Conservation (phyloP, 2,888 invertebrate genomes). For the Polylopha cassiicola region DNA sequence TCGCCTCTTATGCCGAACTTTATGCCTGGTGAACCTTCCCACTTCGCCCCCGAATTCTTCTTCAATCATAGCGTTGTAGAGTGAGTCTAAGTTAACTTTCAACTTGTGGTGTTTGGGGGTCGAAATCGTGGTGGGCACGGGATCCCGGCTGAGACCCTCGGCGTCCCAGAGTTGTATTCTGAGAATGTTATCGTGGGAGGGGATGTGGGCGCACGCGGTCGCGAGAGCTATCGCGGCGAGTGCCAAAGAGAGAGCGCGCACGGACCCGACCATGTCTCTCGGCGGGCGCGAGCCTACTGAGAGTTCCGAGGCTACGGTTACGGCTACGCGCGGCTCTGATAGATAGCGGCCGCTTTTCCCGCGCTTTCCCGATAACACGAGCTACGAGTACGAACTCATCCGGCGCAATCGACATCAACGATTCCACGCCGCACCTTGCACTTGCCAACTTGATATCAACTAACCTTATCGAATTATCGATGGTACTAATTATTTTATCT, state of each 20-base stretch:
- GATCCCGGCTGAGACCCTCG: constrained; percentile 63
- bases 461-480: not conserved
- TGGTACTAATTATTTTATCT: not conserved
- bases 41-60: constrained; percentile 56
- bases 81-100: constrained; percentile 59
- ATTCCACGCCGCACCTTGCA: constrained; percentile 31
- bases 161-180: constrained; percentile 71
- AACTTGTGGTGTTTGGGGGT: constrained; percentile 41
- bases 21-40: constrained; percentile 62
- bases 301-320: constrained; percentile 31
- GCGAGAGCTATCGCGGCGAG: constrained; percentile 59
- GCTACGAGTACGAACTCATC: constrained; percentile 31
- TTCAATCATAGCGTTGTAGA: constrained; percentile 65
- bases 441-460: constrained; percentile 4
- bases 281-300: constrained; percentile 70
- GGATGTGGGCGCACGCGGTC: constrained; percentile 58
- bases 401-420: constrained; percentile 56
- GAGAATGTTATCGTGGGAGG: constrained; percentile 69
- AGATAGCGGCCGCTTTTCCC: constrained; percentile 56
- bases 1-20: constrained; percentile 69
- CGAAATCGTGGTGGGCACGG: constrained; percentile 37
- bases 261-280: constrained; percentile 59
- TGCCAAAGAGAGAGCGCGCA: constrained; percentile 52
- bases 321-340: constrained; percentile 4
- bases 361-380: constrained; percentile 70